Evolutionary conservation across 37 sponge, comb jelly and placozoan genomes (phyloP), one percentile per base, ranked within the genome.

Genomic region (Oopsacas minuta): DNA sequence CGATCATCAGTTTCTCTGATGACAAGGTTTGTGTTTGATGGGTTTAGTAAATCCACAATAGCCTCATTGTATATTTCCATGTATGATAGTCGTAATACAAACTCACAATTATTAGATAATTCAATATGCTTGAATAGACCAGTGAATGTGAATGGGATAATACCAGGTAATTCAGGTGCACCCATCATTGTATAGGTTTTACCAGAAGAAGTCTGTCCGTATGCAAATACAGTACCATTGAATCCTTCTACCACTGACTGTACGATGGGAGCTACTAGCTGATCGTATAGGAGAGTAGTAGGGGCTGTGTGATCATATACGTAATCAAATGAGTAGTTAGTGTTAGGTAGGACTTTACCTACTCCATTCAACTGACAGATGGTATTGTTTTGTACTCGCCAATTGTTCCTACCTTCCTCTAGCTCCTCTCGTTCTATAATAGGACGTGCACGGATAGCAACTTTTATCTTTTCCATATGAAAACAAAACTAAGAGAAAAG

Each of bases 11-110:
- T 82, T 82, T 89, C 91, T 38, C 83, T 46, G 34, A 93, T 89
- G 15, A 81, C 88, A 39, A 96, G 84, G 37, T 90, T 37, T 34
- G 34, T 90, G 37, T 86, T 89, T 25, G 39, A 32, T 32, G 90
- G 92, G 61, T 93, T 81, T 1, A 95, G 87, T 1, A 95, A 87
- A 83, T 95, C 96, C n/a, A 89, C 90, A 0, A 95, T 81, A 36
- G 90, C 90, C 84, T 96, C 96, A 86, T 96, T 96, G 85, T 96
- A 93, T 37, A 96, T 90, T 83, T 96, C 96, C 85, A 96, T 39
- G 81, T 91, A 96, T 30, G 96, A 91, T 0, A 86, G 86, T 22
- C 91, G 38, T 23, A 96, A 39, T 15, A 93, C 86, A 82, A 93
- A 93, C 53, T 90, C 91, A 37, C 91, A 42, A 0, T 88, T 53